These are phyloP conservation scores for Drosophila lowei DNA, from an alignment of 1,140 invertebrate species.

Conservation along the genomic window DNA sequence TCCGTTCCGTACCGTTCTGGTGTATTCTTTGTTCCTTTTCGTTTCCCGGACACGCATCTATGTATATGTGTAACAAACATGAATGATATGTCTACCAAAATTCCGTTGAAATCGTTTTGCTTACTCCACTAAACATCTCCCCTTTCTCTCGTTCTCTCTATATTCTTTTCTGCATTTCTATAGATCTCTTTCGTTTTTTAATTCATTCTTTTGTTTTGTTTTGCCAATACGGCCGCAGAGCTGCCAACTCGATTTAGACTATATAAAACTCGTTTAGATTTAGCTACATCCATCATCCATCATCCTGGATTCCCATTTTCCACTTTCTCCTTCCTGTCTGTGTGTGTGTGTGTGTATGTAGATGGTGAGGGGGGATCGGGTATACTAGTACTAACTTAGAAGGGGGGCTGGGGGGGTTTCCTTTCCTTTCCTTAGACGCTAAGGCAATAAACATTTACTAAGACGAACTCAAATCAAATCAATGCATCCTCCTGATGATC, in stretches of 20 bases:
- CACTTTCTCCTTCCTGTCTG: neutral
- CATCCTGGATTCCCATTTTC: neutral
- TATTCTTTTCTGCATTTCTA: neutral
- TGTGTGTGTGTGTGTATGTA: neutral
- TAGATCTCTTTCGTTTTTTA: constrained; percentile 8
- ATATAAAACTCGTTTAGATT: too few relatives aligned
- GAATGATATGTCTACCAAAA: constrained; percentile 42
- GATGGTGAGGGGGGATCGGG: too few relatives aligned
- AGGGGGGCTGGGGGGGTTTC: neutral
- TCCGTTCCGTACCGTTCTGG: neutral
- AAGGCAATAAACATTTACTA: constrained; percentile 35
- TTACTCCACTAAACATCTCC: neutral
- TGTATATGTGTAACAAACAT: constrained; percentile 32
- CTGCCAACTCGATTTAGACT: neutral
- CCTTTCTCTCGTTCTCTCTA: constrained; percentile 10
- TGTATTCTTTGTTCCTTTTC: neutral
- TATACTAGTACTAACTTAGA: too few relatives aligned
- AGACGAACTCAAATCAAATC: constrained; percentile 42
- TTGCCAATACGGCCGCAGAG: constrained; percentile 3
- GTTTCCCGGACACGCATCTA: too few relatives aligned
- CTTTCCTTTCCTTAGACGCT: constrained; percentile 11
- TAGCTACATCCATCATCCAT: too few relatives aligned
- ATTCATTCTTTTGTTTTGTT: constrained; percentile 11
- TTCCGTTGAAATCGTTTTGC: constrained; percentile 8
- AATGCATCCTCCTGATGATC: constrained; percentile 30